phyloP scores from a whole-genome alignment of 2,113 vertebrate genomes.

The Pteropus alecto region DNA sequence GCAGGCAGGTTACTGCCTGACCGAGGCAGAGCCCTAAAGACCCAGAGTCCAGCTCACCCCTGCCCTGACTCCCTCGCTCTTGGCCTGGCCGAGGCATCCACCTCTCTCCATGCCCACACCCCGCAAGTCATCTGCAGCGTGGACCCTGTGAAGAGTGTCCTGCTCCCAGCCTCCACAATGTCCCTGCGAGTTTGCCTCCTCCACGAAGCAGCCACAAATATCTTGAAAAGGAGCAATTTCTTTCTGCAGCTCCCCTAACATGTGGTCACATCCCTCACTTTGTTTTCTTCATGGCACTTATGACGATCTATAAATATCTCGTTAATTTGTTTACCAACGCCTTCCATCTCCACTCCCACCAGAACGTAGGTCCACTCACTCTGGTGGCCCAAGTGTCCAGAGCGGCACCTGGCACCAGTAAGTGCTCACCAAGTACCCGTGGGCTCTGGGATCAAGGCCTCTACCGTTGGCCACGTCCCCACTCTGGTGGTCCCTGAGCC shows the following conservation, averaged over 20 bases:
- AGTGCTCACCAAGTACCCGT: not conserved
- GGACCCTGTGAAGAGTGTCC: not conserved
- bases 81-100: not conserved
- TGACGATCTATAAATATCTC: constrained; percentile 32
- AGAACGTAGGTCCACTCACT: not conserved
- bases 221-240: not conserved
- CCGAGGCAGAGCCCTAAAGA: not conserved
- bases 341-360: not conserved
- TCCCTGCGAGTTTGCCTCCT: not conserved
- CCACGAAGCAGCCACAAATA: not conserved
- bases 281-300: not conserved
- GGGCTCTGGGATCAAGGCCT: not conserved
- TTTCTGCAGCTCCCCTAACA: not conserved
- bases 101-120: not conserved
- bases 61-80: not conserved
- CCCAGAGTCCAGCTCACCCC: not conserved
- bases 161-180: not conserved
- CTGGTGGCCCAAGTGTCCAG: not conserved
- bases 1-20: not conserved
- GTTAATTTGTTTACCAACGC: not conserved
- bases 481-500: not conserved
- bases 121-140: not conserved
- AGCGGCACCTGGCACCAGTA: rapidly evolving
- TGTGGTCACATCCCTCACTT: not conserved
- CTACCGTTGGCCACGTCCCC: rapidly evolving